phyloP scores from a whole-genome alignment of 2,797 vertebrate genomes.

The Mus minutoides region DNA sequence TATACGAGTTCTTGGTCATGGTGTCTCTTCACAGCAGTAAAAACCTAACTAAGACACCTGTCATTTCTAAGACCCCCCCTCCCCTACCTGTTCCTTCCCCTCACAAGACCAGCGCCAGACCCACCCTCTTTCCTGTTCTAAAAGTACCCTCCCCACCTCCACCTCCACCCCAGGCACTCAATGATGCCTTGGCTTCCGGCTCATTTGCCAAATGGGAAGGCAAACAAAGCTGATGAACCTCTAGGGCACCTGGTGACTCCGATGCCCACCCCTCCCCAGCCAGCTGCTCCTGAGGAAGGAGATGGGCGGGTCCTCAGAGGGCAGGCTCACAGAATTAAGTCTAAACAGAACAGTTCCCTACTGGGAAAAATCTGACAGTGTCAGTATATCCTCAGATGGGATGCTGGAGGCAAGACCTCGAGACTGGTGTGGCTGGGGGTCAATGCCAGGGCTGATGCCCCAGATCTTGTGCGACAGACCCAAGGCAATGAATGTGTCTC shows the following conservation, averaged over 20 bases:
- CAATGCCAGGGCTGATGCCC: not conserved
- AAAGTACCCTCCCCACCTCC: not conserved
- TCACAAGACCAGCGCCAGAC: not conserved
- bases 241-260: not conserved
- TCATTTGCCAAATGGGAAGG: constrained; percentile 75
- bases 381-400: too few relatives aligned
- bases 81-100: not conserved
- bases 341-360: not conserved
- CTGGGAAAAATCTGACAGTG: not conserved
- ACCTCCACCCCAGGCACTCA: not conserved
- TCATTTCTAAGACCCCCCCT: not conserved
- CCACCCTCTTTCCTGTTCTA: not conserved
- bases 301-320: not conserved
- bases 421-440: not conserved
- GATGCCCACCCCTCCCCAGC: not conserved
- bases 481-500: not conserved
- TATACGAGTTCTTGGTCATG: not conserved
- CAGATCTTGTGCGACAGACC: not conserved
- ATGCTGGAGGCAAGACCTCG: not conserved
- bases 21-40: not conserved
- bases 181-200: constrained; percentile 59
- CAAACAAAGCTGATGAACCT: constrained; percentile 70
- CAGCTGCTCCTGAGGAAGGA: not conserved
- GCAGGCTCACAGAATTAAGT: not conserved
- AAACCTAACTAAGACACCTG: not conserved